Percentiles rank a stretch among this genome's conserved stretches.
These are phyloP conservation scores for Desoria tigrina DNA, from an alignment of 2,888 invertebrate genomes.

Conservation along the genomic window DNA sequence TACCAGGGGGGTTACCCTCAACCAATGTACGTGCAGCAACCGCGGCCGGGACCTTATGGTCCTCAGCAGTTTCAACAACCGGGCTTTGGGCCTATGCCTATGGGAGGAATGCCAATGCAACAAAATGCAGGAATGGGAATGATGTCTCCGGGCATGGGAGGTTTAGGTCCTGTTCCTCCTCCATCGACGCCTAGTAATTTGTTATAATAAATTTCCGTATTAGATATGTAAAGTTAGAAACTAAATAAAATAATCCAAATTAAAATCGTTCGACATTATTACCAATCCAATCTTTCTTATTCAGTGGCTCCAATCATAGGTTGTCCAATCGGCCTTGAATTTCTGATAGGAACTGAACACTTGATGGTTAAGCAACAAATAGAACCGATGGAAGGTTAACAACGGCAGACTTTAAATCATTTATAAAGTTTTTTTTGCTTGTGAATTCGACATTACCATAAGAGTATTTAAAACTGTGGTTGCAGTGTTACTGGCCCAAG, in stretches of 20 bases:
- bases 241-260: not conserved
- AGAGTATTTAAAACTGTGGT: not conserved
- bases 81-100: not conserved
- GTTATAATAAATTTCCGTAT: not conserved
- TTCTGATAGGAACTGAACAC: slow-evolving; percentile 14
- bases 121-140: slow-evolving; percentile 8
- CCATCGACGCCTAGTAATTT: slow-evolving; percentile 8
- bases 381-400: slow-evolving; percentile 12
- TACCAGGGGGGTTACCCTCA: slow-evolving; percentile 3
- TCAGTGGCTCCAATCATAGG: slow-evolving; percentile 12
- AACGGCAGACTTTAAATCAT: too few relatives aligned
- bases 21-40: not conserved
- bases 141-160: slow-evolving; percentile 13
- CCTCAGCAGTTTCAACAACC: slow-evolving; percentile 1
- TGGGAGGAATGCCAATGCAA: not conserved
- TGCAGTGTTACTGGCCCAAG: slow-evolving; percentile 9
- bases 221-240: not conserved
- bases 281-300: not conserved
- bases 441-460: too few relatives aligned
- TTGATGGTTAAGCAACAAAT: slow-evolving; percentile 18
- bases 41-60: slow-evolving; percentile 5
- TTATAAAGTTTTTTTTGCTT: too few relatives aligned
- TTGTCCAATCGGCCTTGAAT: slow-evolving; percentile 14
- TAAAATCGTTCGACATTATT: too few relatives aligned
- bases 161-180: not conserved